Evolutionary conservation across 2,888 invertebrate species (phyloP).

Genomic region (Laspeyria flexula): DNA sequence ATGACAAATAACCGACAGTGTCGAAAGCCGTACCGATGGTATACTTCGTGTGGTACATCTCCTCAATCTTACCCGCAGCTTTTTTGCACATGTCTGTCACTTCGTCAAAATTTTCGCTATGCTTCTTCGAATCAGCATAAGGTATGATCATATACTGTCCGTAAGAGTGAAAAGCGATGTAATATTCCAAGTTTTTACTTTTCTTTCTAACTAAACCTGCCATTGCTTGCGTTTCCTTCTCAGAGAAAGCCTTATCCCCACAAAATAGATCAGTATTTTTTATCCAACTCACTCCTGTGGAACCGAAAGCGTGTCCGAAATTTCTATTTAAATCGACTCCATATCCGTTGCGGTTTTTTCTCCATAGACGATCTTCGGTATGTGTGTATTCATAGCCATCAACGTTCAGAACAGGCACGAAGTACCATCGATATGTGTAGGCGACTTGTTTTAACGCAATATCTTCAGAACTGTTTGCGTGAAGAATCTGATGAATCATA

Average conservation of each 20-base stretch:
- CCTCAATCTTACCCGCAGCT: conserved; percentile 40
- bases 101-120: conserved; percentile 68
- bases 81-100: conserved; percentile 56
- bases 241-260: conserved; percentile 81
- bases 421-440: conserved; percentile 33
- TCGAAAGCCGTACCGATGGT: conserved; percentile 65
- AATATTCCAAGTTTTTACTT: conserved; percentile 71
- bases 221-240: conserved; percentile 76
- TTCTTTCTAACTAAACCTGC: conserved; percentile 61
- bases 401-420: conserved; percentile 48
- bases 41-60: conserved; percentile 54
- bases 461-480: conserved; percentile 20
- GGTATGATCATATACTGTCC: conserved; percentile 87
- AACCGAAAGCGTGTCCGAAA: conserved; percentile 84
- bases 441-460: conserved; percentile 14
- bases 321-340: conserved; percentile 89
- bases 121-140: conserved; percentile 70
- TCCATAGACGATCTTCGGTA: conserved; percentile 31
- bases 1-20: conserved; percentile 78
- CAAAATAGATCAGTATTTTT: conserved; percentile 58
- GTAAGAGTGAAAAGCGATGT: conserved; percentile 88
- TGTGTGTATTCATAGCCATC: conserved; percentile 45
- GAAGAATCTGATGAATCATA: conserved; percentile 82
- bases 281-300: conserved; percentile 47
- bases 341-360: conserved; percentile 32